These are phyloP conservation scores for Pseudobourletiella spinata DNA, from an alignment of 1,140 invertebrate genomes.

Conservation along the genomic window DNA sequence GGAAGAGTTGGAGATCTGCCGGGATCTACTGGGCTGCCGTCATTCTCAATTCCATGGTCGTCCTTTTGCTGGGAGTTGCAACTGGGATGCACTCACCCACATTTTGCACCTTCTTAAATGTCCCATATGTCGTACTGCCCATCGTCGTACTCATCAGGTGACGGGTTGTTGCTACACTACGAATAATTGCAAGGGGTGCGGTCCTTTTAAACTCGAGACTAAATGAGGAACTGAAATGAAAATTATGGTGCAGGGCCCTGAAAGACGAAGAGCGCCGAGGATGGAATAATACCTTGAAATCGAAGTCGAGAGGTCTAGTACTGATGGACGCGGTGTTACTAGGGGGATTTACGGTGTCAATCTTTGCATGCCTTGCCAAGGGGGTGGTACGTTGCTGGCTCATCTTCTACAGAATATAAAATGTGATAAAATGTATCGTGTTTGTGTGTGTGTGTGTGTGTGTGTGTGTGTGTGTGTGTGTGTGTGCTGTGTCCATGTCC, in stretches of 20 bases:
- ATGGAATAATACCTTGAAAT: neutral
- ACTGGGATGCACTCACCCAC: slow-evolving; percentile 29
- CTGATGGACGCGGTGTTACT: neutral
- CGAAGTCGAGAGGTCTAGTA: no score
- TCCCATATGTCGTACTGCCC: slow-evolving; percentile 33
- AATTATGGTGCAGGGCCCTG: no score
- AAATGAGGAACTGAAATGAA: no score
- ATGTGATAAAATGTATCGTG: no score
- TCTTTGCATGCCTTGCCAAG: neutral
- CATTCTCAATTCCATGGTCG: slow-evolving; percentile 35
- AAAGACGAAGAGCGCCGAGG: neutral
- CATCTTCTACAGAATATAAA: no score
- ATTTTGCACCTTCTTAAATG: slow-evolving; percentile 33
- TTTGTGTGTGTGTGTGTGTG: no score
- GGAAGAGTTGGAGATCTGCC: slow-evolving; percentile 29
- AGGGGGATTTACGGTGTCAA: neutral
- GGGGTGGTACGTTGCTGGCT: neutral
- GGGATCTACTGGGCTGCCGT: slow-evolving; percentile 29
- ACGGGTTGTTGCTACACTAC: no score
- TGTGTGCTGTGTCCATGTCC: no score
- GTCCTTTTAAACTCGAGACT: no score
- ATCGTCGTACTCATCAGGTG: slow-evolving; percentile 24
- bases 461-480: no score
- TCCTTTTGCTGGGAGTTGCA: slow-evolving; percentile 26
- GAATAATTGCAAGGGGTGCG: no score